Percentiles rank a stretch among this genome's conserved stretches.
These are phyloP conservation scores for Cephus pulcher DNA, from an alignment of 2,888 invertebrate genomes.

Conservation along the genomic window DNA sequence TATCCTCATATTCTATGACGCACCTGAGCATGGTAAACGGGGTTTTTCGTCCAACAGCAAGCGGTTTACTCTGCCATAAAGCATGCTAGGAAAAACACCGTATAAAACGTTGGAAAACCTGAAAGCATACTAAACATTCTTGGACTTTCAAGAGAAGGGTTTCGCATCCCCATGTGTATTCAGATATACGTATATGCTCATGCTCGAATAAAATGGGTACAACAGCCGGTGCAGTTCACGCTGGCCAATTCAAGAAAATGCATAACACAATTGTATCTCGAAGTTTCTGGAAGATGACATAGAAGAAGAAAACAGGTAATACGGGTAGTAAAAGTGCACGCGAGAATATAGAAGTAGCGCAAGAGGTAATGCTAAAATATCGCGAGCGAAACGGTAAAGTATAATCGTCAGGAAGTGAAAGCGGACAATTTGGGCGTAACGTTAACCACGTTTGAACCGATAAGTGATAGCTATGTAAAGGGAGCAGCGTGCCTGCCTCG, in stretches of 20 bases:
- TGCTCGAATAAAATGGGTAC: background rate
- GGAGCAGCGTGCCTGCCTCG: background rate
- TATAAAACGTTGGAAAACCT: constrained; percentile 13
- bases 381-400: background rate
- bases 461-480: background rate
- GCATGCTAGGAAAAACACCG: constrained; percentile 18
- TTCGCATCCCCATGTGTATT: background rate
- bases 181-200: background rate
- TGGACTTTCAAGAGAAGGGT: background rate
- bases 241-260: background rate
- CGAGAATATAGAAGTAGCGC: background rate
- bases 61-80: constrained; percentile 8
- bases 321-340: background rate
- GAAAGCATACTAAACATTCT: constrained; percentile 20
- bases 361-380: too few relatives aligned
- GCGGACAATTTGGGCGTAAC: background rate
- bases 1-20: background rate
- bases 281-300: background rate
- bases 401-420: background rate
- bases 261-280: background rate
- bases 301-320: background rate
- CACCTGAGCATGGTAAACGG: background rate
- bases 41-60: background rate
- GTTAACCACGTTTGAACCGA: background rate
- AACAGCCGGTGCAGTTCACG: background rate